Evolutionary conservation across 2,797 vertebrate species (phyloP), one percentile per base, ranked within the genome.

Genomic region (Erpetoichthys calabaricus): DNA sequence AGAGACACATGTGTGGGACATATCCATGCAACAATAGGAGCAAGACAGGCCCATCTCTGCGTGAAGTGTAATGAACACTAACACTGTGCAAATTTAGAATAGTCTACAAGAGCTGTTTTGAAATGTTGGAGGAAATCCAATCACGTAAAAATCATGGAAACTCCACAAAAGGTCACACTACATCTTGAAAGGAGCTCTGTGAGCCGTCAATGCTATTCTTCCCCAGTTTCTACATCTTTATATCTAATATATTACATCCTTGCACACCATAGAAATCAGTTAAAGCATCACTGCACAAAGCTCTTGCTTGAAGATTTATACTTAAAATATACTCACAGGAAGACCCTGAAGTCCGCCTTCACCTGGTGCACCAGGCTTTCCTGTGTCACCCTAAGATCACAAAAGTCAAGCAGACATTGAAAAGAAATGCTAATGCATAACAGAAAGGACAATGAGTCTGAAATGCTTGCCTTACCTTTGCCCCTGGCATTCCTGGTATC

Each of bases 401-500:
- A 70, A 60, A 44, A 53, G 58, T 58, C 7, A 60, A 61, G 41
- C 51, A 43, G 5, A 5, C 51, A 54, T 6, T 53, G 55, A 10
- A 53, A 4, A n/a, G 45, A 56, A 57, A 45, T 3, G 43, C 6
- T 10, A 8, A 6, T 60, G 8, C 51, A 5, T n/a, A 3, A 47
- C 44, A 46, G 8, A 55, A 44, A 9, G 4, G 6, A n/a, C 7
- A 45, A 58, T 6, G n/a, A 44, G 41, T 57, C 58, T 51, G 49
- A n/a, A 2, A 7, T 45, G 2, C 44, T 47, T 58, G 5, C 44
- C 57, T 6, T 86, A 98, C 96, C 89, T 98, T 98, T 75, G 78
- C 58, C 73, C 91, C 95, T 0, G 92, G 96, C 85, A 97, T 88
- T 68, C 93, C 96, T 70, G 94, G 94, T 61, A 98, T 98, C 63